Evolutionary conservation across 1,140 invertebrate genomes (phyloP), one percentile per base, ranked within the genome.

Genomic region (Drosophila tsacasi): DNA sequence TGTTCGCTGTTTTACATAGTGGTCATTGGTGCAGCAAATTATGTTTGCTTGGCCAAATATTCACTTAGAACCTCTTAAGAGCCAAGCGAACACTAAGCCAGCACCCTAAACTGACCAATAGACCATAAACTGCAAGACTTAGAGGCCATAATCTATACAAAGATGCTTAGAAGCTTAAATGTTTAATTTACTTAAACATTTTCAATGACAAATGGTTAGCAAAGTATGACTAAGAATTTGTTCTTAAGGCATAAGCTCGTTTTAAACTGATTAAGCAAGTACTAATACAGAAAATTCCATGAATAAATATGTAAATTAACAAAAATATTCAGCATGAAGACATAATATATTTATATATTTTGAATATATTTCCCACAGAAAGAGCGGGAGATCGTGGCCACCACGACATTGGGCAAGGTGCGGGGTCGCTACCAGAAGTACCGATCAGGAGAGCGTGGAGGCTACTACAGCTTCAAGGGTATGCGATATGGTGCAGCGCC

Each of bases 401-500:
- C 58, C 50, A 94, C 94, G 2, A 83, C 92, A 15, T 65, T 93
- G 30, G 94, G 94, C n/a, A 93, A 93, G 42, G 81, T 95, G 44
- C 89, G 94, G 3, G 94, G 94, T 10, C 89, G 94, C 25, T 91
- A 93, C 32, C 93, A 94, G 10, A 86, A 94, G 19, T 94, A 94
- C 8, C 93, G 94, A 52, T 95, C 94, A 0, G 92, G 92, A 0
- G 92, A 93, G 21, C 91, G 93, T 40, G 94, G 93, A 2, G 93
- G 94, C 1, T 95, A 94, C 72, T 95, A 94, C 66, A 94, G 94
- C 61, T 95, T 95, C 81, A 94, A 94, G 81, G 94, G 94, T 3
- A 94, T 95, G 52, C 94, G 94, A 84, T 95, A 93, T 82, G 85
- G 91, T 3, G 57, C 79, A 23, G 72, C 92, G 2, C 91, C 92